A percentile compares a stretch with the other conserved stretches of the same genome.
Conservation (phyloP, 2,888 invertebrate genomes). For the Caenorhabditis becei region DNA sequence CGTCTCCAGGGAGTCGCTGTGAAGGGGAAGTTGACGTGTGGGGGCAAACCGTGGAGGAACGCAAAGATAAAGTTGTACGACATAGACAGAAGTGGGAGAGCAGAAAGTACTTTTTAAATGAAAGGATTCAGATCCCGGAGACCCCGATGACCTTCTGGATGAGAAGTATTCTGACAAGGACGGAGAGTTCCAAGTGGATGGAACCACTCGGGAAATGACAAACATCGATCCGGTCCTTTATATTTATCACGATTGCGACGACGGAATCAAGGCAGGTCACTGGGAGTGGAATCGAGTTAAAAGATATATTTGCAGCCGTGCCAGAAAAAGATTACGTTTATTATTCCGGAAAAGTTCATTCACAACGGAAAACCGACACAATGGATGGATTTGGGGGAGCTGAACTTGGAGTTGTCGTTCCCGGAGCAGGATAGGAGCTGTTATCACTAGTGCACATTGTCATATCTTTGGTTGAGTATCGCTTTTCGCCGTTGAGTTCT, state of each 20-base stretch:
- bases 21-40: slow-evolving; percentile 67
- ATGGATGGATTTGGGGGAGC: slow-evolving; percentile 67
- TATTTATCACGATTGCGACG: slow-evolving; percentile 73
- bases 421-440: slow-evolving; percentile 69
- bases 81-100: slow-evolving; percentile 71
- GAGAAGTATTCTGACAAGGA: slow-evolving; percentile 69
- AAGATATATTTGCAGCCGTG: slow-evolving; percentile 63
- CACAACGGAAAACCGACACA: slow-evolving; percentile 60
- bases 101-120: too few species aligned
- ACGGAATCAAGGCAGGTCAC: slow-evolving; percentile 66
- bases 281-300: neutral
- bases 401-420: slow-evolving; percentile 63
- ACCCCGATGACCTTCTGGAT: slow-evolving; percentile 70
- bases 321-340: slow-evolving; percentile 66
- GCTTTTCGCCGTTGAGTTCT: neutral
- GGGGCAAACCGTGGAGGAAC: slow-evolving; percentile 64
- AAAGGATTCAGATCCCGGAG: slow-evolving; percentile 71
- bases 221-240: slow-evolving; percentile 72
- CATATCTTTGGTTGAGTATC: neutral
- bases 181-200: slow-evolving; percentile 64
- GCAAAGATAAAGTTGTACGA: slow-evolving; percentile 72
- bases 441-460: slow-evolving; percentile 57
- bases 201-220: slow-evolving; percentile 69
- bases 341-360: slow-evolving; percentile 68
- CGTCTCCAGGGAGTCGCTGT: slow-evolving; percentile 72